Conservation (phyloP, 2,113 vertebrate genomes). For the Nesoenas mayeri region DNA sequence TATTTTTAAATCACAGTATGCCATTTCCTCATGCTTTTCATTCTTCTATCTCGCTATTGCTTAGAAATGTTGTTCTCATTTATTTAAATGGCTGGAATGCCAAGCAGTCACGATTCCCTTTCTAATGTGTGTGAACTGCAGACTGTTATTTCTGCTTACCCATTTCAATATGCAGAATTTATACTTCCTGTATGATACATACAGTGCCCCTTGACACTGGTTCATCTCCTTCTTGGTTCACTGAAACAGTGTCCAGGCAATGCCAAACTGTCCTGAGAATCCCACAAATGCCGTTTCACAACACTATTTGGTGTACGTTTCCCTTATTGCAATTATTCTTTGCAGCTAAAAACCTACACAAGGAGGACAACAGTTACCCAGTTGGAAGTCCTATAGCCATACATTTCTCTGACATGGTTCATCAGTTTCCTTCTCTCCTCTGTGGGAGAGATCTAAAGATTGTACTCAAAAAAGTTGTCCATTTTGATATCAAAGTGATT, state of each 20-base stretch:
- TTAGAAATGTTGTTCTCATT: conserved; percentile 40
- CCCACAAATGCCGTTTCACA: background rate
- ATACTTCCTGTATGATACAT: background rate
- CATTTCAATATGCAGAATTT: background rate
- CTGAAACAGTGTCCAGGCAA: background rate
- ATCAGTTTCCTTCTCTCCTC: background rate
- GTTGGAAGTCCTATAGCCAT: background rate
- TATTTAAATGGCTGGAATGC: conserved; percentile 38
- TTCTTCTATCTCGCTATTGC: conserved; percentile 1
- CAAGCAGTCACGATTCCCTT: conserved; percentile 2
- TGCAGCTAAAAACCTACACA: background rate
- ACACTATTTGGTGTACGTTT: background rate
- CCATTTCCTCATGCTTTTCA: conserved; percentile 57
- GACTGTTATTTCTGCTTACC: background rate
- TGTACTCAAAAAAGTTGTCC: background rate
- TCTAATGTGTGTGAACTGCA: background rate
- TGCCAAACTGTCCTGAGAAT: background rate
- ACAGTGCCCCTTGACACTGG: background rate
- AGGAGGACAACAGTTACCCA: background rate
- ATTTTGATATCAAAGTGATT: background rate
- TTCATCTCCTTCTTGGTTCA: background rate
- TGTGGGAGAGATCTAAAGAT: background rate
- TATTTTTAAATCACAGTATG: conserved; percentile 55
- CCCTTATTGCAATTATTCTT: background rate
- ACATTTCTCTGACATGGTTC: background rate